Evolutionary conservation across 1,140 invertebrate genomes (phyloP).

Genomic region (Drosophila takahashii): DNA sequence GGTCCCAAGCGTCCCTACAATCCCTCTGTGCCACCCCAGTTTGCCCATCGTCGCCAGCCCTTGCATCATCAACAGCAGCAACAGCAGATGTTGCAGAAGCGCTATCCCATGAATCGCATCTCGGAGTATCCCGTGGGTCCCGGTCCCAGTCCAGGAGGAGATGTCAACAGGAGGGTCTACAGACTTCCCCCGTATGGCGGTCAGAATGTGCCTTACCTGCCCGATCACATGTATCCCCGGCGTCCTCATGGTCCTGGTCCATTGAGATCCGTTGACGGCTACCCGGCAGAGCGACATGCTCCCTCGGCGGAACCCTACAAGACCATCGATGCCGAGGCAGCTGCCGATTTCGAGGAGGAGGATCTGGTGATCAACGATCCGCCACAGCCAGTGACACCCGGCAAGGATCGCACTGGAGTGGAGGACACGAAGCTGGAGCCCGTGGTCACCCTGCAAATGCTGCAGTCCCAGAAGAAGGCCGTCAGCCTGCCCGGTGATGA

Average conservation of each 20-base stretch:
- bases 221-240: slow-evolving; percentile 63
- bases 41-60: slow-evolving; percentile 67
- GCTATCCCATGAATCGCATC: slow-evolving; percentile 75
- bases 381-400: slow-evolving; percentile 66
- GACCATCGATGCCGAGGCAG: slow-evolving; percentile 53
- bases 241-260: slow-evolving; percentile 49
- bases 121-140: slow-evolving; percentile 55
- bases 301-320: slow-evolving; percentile 54
- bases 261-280: slow-evolving; percentile 51
- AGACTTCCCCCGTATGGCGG: slow-evolving; percentile 64
- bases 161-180: slow-evolving; percentile 76
- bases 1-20: slow-evolving; percentile 67
- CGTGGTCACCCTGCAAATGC: slow-evolving; percentile 89
- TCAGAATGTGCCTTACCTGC: slow-evolving; percentile 51
- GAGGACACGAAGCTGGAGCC: slow-evolving; percentile 77
- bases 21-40: slow-evolving; percentile 75
- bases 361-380: slow-evolving; percentile 82
- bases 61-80: slow-evolving; percentile 49
- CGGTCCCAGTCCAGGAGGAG: slow-evolving; percentile 34
- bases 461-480: slow-evolving; percentile 85
- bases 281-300: slow-evolving; percentile 69
- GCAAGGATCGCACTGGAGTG: slow-evolving; percentile 45
- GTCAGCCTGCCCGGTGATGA: slow-evolving; percentile 59
- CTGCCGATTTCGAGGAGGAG: slow-evolving; percentile 78
- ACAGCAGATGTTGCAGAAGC: slow-evolving; percentile 48